Evolutionary conservation across 2,113 vertebrate species (phyloP), one percentile per base, ranked within the genome.

Genomic region (Paralichthys olivaceus): DNA sequence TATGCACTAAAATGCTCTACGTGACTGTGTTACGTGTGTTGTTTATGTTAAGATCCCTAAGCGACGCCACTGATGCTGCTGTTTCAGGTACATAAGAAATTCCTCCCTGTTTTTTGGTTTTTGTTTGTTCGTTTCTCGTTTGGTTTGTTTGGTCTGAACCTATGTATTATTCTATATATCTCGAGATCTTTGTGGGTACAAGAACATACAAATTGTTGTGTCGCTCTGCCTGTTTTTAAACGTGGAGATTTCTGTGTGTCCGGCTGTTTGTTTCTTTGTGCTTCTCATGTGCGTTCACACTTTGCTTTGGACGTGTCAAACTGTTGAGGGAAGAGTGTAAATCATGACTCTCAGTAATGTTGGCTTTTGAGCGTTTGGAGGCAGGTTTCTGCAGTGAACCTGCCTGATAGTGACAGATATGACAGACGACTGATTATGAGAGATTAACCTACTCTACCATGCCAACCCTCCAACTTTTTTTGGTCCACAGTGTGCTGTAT

Each of bases 21-120:
- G 75, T 91, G 84, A 93, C 90, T 90, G 90, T 91, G 90, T 84
- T 91, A 81, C 78, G 37, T 84, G 91, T 91, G 86, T 87, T 91
- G 81, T 90, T 92, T 84, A 78, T 90, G 87, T 90, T 75, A 69
- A 70, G 55, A 83, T 88, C 90, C 84, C 80, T 87, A 87, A 85
- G 88, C 80, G 84, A 91, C 78, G 83, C 90, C 83, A 83, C 84
- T 90, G 83, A 90, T 91, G 93, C 93, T 94, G 92, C 92, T 94
- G 85, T 93, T 91, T 90, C 89, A 83, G 81, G 86, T 86, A 89
- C 84, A 78, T 80, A 79, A 67, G 70, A 79, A 74, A 61, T 69
- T 71, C 60, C 69, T 90, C 78, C 77, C 72, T 69, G 70, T 85
- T 85, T 79, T 84, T 19, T 49, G 4, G 0, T 47, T 47, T 47